phyloP scores from a whole-genome alignment of 2,797 vertebrate species.

The Dicrostonyx torquatus region DNA sequence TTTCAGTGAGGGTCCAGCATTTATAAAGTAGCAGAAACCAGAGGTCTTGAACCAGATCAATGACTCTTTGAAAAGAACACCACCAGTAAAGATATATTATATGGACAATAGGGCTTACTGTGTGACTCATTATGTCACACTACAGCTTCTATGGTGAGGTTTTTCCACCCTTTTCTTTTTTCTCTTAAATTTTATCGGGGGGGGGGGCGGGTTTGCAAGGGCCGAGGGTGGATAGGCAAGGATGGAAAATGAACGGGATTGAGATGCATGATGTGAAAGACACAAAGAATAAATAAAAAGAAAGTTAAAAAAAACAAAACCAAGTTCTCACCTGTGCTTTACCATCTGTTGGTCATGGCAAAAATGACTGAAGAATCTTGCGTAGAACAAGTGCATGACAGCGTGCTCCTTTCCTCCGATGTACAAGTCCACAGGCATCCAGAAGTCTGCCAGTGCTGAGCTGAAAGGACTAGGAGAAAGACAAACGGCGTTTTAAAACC shows the following conservation, averaged over 20 bases:
- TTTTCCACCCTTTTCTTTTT: neutral
- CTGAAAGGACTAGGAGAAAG: conserved; percentile 90
- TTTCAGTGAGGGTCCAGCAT: neutral
- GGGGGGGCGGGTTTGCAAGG: neutral
- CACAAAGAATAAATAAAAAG: neutral
- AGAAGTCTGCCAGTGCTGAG: conserved; percentile 89
- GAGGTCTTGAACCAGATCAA: neutral
- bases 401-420: conserved; percentile 98
- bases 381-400: conserved; percentile 98
- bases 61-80: neutral
- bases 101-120: neutral
- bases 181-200: neutral
- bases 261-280: neutral
- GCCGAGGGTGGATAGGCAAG: neutral
- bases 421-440: conserved; percentile 98
- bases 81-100: neutral
- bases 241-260: neutral
- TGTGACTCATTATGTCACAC: neutral
- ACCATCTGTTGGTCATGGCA: conserved; percentile 93
- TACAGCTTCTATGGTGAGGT: neutral
- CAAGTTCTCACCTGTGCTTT: conserved; percentile 89
- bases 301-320: neutral
- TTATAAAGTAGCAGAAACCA: neutral
- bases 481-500: neutral
- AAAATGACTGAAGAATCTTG: conserved; percentile 96